Conservation (phyloP, 1,140 invertebrate species). For the Aricia agestis region DNA sequence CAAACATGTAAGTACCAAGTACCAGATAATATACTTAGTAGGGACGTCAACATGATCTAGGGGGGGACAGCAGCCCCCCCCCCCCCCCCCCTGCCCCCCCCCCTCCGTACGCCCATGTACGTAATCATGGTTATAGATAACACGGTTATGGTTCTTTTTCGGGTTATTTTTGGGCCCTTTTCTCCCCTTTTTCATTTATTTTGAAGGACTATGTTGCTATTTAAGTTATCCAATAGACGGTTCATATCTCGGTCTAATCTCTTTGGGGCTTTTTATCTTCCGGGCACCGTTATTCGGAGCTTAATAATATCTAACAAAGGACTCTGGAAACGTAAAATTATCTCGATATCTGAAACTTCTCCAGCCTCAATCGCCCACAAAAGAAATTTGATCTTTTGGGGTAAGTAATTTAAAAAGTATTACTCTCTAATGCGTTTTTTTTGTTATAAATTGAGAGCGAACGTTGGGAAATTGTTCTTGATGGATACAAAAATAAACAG, state of each 20-base stretch:
- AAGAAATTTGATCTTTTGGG: slow-evolving; percentile 14
- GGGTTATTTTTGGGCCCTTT: too few species aligned
- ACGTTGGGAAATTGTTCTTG: background rate
- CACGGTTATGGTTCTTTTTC: too few species aligned
- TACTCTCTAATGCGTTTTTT: background rate
- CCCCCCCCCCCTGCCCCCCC: too few species aligned
- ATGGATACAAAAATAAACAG: background rate
- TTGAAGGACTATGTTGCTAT: too few species aligned
- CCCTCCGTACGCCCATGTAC: too few species aligned
- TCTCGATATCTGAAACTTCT: background rate
- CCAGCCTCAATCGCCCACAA: background rate
- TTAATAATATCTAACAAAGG: slow-evolving; percentile 17
- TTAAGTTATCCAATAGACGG: too few species aligned
- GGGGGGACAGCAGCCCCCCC: too few species aligned
- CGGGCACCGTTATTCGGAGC: slow-evolving; percentile 23
- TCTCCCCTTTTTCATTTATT: too few species aligned
- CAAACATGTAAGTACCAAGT: too few species aligned
- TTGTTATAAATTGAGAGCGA: background rate
- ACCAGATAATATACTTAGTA: too few species aligned
- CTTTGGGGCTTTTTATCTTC: slow-evolving; percentile 19
- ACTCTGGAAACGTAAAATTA: slow-evolving; percentile 13
- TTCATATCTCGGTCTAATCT: background rate
- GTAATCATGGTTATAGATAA: too few species aligned
- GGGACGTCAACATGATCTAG: too few species aligned
- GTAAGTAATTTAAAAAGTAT: slow-evolving; percentile 14